Evolutionary conservation across 2,113 vertebrate species (phyloP).

Genomic region (Struthio camelus): DNA sequence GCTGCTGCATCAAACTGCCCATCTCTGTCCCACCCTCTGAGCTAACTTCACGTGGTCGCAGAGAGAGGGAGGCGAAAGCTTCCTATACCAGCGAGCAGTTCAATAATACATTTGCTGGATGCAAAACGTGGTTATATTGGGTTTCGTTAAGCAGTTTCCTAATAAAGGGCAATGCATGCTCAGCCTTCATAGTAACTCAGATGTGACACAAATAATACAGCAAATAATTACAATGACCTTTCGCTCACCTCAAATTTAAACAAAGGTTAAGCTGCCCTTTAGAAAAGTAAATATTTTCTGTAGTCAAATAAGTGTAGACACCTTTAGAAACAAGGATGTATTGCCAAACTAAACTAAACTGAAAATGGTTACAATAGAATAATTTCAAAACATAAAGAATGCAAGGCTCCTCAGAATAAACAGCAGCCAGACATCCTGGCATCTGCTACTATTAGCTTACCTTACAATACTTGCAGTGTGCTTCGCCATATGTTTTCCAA

Average conservation of each 20-base stretch:
- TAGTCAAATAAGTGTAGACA: constrained; percentile 77
- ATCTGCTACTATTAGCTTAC: constrained; percentile 85
- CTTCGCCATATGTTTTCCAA: constrained; percentile 80
- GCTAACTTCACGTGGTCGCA: constrained; percentile 58
- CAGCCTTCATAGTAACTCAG: constrained; percentile 74
- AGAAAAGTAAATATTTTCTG: constrained; percentile 81
- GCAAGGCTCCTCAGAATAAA: constrained; percentile 72
- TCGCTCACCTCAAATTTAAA: constrained; percentile 81
- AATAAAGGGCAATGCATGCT: constrained; percentile 76
- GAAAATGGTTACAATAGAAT: constrained; percentile 65
- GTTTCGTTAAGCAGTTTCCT: constrained; percentile 67
- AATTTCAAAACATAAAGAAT: constrained; percentile 79
- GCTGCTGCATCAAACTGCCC: constrained; percentile 30
- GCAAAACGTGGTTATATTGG: constrained; percentile 60
- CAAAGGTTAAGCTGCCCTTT: constrained; percentile 84
- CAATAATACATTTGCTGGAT: constrained; percentile 70
- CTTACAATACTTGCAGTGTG: constrained; percentile 82
- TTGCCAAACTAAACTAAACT: constrained; percentile 67
- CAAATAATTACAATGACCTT: constrained; percentile 81
- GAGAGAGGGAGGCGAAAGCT: constrained; percentile 57
- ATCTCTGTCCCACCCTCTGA: constrained; percentile 30
- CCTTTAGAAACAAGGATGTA: constrained; percentile 74
- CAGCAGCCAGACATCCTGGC: constrained; percentile 80
- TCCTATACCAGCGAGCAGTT: constrained; percentile 63
- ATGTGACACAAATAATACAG: constrained; percentile 82